Evolutionary conservation across 2,113 vertebrate species (phyloP), one percentile per base, ranked within the genome.

Genomic region (Collichthys lucidus): DNA sequence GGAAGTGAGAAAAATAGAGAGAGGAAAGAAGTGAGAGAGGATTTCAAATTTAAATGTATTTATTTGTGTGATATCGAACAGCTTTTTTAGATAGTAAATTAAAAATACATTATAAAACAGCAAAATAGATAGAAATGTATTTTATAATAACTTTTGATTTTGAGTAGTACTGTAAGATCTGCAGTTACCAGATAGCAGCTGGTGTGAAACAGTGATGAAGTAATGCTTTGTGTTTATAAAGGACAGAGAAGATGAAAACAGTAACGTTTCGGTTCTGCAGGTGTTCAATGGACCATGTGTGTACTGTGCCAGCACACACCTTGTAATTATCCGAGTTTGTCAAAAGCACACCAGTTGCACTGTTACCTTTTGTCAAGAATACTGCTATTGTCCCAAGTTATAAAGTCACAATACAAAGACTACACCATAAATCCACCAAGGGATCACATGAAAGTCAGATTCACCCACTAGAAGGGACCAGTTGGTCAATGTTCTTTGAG

Each of bases 101-200:
- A 44, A 17, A 65, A 46, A 26, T 1, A 11, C 10, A n/a, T 5
- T 8, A 11, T 3, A 11, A 61, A 31, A 55, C 4, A 53, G 2
- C 5, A 22, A 22, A 24, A 26, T 5, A 4, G 60, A 55, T 40
- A 8, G 8, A 40, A 40, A 40, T 63, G 0, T 47, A 11, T 49
- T 44, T 44, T 44, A 56, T 20, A 17, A 57, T 20, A 62, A 63
- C 42, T 57, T 79, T 49, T 19, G n/a, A 57, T 70, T 44, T 64
- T 16, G 50, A n/a, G 10, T 26, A 42, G 24, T 26, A 1, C 20
- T 10, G 14, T 17, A 61, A 22, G 5, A 42, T 15, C 4, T 16
- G 5, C 9, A 14, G 71, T 62, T 12, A 2, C 17, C 7, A 35
- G 12, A 75, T 20, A 64, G 49, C 50, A 50, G 49, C 50, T 74